Percentiles rank a stretch among this genome's conserved stretches.
Evolutionary conservation across 2,113 vertebrate genomes (phyloP).

Genomic region (Lycaon pictus): DNA sequence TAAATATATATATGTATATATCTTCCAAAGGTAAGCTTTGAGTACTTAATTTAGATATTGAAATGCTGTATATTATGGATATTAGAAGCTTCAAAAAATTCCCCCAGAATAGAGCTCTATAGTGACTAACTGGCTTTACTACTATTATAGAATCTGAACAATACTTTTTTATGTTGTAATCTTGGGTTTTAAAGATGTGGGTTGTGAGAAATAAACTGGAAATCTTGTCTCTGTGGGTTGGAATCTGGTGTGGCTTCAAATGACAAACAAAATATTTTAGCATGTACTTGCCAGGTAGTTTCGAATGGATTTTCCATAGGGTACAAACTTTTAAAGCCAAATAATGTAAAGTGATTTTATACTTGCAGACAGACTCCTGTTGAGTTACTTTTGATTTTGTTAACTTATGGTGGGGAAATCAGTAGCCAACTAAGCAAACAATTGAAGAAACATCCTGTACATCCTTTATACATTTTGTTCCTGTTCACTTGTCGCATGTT

Average conservation of each 20-base stretch:
- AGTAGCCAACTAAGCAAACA: conserved; percentile 10
- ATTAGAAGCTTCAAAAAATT: not conserved
- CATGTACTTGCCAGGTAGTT: conserved; percentile 71
- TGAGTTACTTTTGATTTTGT: conserved; percentile 43
- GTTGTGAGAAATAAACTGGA: conserved; percentile 84
- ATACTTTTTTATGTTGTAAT: conserved; percentile 64
- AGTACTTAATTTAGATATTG: conserved; percentile 34
- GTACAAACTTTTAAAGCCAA: conserved; percentile 59
- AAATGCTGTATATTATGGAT: not conserved
- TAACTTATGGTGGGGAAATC: not conserved
- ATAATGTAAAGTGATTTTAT: conserved; percentile 61
- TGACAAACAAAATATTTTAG: conserved; percentile 79
- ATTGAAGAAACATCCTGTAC: not conserved
- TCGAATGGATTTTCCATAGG: conserved; percentile 75
- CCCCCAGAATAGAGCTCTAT: not conserved
- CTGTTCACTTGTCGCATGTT: not conserved
- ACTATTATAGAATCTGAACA: conserved; percentile 70
- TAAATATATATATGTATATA: too few relatives aligned
- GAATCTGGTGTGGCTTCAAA: conserved; percentile 77
- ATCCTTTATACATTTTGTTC: conserved; percentile 1
- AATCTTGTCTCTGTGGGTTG: conserved; percentile 81
- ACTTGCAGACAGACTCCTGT: not conserved
- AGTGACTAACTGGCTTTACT: conserved; percentile 52
- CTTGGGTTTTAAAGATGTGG: conserved; percentile 69
- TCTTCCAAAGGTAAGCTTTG: not conserved